Percentiles rank a stretch among this genome's conserved stretches.
Conservation (phyloP, 2,888 invertebrate genomes). For the Halocaridina rubra region DNA sequence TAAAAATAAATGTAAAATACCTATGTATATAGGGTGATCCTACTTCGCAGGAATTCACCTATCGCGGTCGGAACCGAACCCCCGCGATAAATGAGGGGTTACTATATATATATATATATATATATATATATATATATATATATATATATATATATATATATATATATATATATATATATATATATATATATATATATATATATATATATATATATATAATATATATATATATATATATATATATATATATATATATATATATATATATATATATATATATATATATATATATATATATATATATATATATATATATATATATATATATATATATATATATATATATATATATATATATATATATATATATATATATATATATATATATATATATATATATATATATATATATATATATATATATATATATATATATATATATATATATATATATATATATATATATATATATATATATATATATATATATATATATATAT, state of each 20-base stretch:
- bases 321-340: conserved; percentile 18
- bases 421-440: not conserved
- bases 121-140: no score
- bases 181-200: conserved; percentile 15
- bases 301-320: conserved; percentile 4
- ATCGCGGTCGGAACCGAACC: no score
- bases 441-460: not conserved
- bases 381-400: conserved; percentile 19
- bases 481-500: not conserved
- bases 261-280: not conserved
- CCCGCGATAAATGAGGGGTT: no score
- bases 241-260: not conserved
- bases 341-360: conserved; percentile 16
- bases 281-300: not conserved
- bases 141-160: not conserved
- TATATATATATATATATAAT: conserved; percentile 5
- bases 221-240: not conserved
- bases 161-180: conserved; percentile 19
- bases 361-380: not conserved
- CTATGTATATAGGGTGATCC: no score
- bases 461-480: not conserved
- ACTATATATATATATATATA: not conserved
- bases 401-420: conserved; percentile 13
- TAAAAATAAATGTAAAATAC: no score
- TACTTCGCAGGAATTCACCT: no score